These are phyloP conservation scores for Hippocampus mohnikei DNA, from an alignment of 2,113 vertebrate species.

Conservation along the genomic window DNA sequence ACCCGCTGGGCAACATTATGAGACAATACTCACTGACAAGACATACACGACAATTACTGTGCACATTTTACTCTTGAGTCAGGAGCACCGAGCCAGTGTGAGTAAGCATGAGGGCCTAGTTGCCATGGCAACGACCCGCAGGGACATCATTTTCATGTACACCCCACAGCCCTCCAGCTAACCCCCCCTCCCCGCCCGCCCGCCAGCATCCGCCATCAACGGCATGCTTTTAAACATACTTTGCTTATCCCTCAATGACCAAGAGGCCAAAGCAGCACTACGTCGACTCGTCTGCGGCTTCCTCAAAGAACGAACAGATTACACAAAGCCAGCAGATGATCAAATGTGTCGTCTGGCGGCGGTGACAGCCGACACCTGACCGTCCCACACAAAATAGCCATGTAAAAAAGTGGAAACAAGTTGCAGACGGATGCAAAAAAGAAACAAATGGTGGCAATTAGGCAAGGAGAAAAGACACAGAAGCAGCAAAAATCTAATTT, in stretches of 20 bases:
- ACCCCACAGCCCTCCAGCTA: too few species aligned
- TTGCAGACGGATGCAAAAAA: constrained; percentile 7
- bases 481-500: not conserved
- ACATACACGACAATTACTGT: not conserved
- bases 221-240: not conserved
- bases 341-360: not conserved
- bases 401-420: constrained; percentile 29
- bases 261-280: not conserved
- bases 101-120: not conserved
- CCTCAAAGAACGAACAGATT: not conserved
- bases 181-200: too few species aligned
- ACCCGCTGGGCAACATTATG: not conserved
- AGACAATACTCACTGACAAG: not conserved
- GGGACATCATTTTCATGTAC: not conserved
- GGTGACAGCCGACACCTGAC: not conserved
- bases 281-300: not conserved
- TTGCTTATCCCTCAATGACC: not conserved
- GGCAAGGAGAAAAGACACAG: constrained; percentile 9
- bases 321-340: constrained; percentile 7
- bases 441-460: constrained; percentile 35
- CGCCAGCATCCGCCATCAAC: not conserved
- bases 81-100: not conserved
- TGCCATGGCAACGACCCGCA: not conserved
- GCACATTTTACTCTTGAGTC: not conserved
- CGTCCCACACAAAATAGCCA: constrained; percentile 9